phyloP scores from a whole-genome alignment of 2,888 invertebrate species.

The Heliothis peltigera region DNA sequence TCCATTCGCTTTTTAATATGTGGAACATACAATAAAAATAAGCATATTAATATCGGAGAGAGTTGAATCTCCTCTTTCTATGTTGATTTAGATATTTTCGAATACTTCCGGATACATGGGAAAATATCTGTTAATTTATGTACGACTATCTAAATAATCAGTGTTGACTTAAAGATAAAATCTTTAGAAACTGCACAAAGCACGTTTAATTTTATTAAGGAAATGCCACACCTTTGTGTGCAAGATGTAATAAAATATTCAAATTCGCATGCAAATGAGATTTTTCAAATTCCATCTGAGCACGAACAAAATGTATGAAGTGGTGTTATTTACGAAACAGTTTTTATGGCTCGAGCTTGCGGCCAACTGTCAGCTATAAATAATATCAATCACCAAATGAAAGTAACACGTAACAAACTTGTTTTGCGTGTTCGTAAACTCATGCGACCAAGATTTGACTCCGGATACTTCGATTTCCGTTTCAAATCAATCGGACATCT shows the following conservation, averaged over 20 bases:
- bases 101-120: conserved; percentile 26
- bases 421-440: conserved; percentile 43
- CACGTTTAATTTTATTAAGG: conserved; percentile 4
- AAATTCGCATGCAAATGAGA: not conserved
- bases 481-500: conserved; percentile 23
- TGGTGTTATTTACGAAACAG: not conserved
- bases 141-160: conserved; percentile 6
- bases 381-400: conserved; percentile 56
- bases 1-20: conserved; percentile 71
- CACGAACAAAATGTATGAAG: not conserved
- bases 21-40: conserved; percentile 75
- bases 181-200: conserved; percentile 38
- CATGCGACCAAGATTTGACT: conserved; percentile 19
- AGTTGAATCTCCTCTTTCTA: conserved; percentile 38
- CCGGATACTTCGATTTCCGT: conserved; percentile 48
- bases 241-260: conserved; percentile 12
- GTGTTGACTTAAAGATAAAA: conserved; percentile 9
- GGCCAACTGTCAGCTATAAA: conserved; percentile 37
- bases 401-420: conserved; percentile 55
- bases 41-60: conserved; percentile 70
- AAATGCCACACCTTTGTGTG: conserved; percentile 9
- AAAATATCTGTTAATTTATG: conserved; percentile 34
- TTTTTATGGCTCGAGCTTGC: conserved; percentile 24
- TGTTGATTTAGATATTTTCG: conserved; percentile 24
- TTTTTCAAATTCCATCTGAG: conserved; percentile 4